Evolutionary conservation across 92 coral and sea anemone genomes (phyloP).

Genomic region (Porites lobata): DNA sequence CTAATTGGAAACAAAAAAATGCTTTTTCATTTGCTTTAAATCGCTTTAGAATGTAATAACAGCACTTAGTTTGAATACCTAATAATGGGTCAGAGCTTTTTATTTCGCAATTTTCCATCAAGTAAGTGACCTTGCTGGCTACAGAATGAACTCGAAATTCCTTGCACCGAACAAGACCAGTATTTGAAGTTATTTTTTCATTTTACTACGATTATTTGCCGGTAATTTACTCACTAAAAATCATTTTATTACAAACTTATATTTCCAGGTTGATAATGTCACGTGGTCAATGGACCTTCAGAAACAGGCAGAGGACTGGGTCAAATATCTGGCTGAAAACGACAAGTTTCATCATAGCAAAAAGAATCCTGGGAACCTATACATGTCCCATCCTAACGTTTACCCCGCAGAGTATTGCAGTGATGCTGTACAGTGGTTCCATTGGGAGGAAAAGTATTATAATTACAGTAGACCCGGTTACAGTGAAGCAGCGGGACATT

Average conservation of each 20-base stretch:
- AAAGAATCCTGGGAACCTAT: slow-evolving; percentile 57
- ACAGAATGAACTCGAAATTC: no score
- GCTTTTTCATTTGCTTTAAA: no score
- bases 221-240: background rate
- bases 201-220: background rate
- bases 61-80: no score
- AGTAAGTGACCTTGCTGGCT: no score
- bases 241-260: no score
- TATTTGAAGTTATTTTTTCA: no score
- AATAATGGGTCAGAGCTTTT: no score
- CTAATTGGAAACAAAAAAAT: no score
- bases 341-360: slow-evolving; percentile 52
- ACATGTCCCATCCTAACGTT: slow-evolving; percentile 9
- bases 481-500: slow-evolving; percentile 49
- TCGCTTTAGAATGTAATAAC: no score
- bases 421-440: slow-evolving; percentile 55
- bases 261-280: slow-evolving; percentile 6
- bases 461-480: slow-evolving; percentile 50
- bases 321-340: slow-evolving; percentile 61
- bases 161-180: no score
- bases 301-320: slow-evolving; percentile 51
- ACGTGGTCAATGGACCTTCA: slow-evolving; percentile 59
- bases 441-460: slow-evolving; percentile 47
- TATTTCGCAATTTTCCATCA: no score
- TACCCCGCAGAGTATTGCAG: slow-evolving; percentile 42